Percentiles rank a stretch among this genome's conserved stretches.
phyloP scores from a whole-genome alignment of 2,888 invertebrate genomes.

The Torymus auratus region DNA sequence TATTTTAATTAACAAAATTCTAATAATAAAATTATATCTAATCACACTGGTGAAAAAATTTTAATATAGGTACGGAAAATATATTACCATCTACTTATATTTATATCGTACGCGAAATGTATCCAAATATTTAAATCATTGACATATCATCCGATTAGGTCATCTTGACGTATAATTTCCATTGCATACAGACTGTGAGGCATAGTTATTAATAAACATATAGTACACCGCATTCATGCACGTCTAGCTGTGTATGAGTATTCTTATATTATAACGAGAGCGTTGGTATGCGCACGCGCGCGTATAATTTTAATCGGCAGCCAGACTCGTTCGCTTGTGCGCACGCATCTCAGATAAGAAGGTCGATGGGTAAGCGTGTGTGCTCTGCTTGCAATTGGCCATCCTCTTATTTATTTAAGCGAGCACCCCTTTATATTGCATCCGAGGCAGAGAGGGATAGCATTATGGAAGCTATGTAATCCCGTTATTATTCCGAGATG shows the following conservation, averaged over 20 bases:
- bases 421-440: conserved; percentile 50
- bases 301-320: conserved; percentile 66
- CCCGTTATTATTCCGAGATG: neutral
- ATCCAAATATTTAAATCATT: too few relatives aligned
- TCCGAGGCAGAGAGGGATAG: neutral
- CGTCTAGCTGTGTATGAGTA: neutral
- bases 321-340: neutral
- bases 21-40: too few relatives aligned
- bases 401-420: conserved; percentile 66
- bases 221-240: neutral
- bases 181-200: too few relatives aligned
- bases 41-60: too few relatives aligned
- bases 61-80: too few relatives aligned
- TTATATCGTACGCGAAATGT: too few relatives aligned
- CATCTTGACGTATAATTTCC: too few relatives aligned
- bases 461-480: too few relatives aligned
- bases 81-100: too few relatives aligned
- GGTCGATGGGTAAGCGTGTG: conserved; percentile 64
- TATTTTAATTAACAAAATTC: too few relatives aligned
- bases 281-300: neutral
- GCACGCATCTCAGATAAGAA: conserved; percentile 65
- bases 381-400: conserved; percentile 67
- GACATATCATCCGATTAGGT: too few relatives aligned
- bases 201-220: too few relatives aligned
- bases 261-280: conserved; percentile 14